Evolutionary conservation across 2,113 vertebrate species (phyloP).

Genomic region (Hystrix brachyura): DNA sequence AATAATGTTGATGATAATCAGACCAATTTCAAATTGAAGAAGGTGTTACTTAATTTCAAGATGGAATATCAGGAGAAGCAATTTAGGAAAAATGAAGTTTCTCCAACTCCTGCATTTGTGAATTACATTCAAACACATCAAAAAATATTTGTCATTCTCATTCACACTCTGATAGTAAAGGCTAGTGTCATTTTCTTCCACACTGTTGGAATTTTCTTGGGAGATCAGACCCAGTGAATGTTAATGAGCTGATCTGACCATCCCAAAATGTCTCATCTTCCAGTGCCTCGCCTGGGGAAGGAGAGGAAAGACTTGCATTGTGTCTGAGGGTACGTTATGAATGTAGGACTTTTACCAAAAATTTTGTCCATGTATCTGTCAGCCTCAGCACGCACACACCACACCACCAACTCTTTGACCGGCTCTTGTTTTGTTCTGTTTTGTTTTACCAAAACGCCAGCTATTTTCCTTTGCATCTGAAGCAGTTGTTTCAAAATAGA

Average conservation of each 20-base stretch:
- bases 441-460: not conserved
- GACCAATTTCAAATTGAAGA: constrained; percentile 37
- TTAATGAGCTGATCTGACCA: constrained; percentile 21
- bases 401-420: not conserved
- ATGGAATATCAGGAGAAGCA: constrained; percentile 43
- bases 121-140: not conserved
- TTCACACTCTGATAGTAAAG: not conserved
- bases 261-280: constrained; percentile 48
- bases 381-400: not conserved
- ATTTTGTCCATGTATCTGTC: not conserved
- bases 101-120: not conserved
- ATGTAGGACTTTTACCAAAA: constrained; percentile 35
- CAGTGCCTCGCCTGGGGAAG: constrained; percentile 69
- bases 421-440: not conserved
- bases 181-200: not conserved
- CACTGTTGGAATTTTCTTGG: constrained; percentile 25
- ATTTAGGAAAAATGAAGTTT: constrained; percentile 56
- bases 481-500: constrained; percentile 6
- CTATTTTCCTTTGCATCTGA: not conserved
- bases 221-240: not conserved
- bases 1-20: not conserved
- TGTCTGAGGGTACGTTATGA: constrained; percentile 52
- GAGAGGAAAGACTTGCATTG: constrained; percentile 15
- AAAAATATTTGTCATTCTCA: not conserved
- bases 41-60: constrained; percentile 12